Percentiles rank a stretch among this genome's conserved stretches.
Evolutionary conservation across 1,140 invertebrate genomes (phyloP).

Genomic region (Gonioctena quinquepunctata): DNA sequence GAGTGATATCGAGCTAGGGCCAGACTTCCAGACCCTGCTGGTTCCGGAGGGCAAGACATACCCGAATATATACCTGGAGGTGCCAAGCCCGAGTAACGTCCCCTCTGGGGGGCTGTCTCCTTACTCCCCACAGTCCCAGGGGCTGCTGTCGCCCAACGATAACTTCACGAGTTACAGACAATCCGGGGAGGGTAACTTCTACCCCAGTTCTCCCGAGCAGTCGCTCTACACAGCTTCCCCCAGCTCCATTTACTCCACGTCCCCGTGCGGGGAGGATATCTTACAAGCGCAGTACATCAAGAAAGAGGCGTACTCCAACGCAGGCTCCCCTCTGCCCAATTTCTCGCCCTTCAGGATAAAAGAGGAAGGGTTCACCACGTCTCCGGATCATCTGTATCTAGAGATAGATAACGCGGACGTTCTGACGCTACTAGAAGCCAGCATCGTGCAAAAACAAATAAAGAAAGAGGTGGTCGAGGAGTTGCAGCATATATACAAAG

Average conservation of each 20-base stretch:
- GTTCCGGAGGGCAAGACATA: slow-evolving; percentile 30
- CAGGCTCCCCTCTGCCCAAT: slow-evolving; percentile 38
- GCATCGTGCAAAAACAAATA: slow-evolving; percentile 43
- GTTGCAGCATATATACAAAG: slow-evolving; percentile 58
- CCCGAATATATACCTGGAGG: slow-evolving; percentile 48
- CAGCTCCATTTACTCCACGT: slow-evolving; percentile 44
- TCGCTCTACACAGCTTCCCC: slow-evolving; percentile 49
- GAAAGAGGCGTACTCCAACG: slow-evolving; percentile 39
- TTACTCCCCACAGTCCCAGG: slow-evolving; percentile 42
- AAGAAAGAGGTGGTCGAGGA: slow-evolving; percentile 50
- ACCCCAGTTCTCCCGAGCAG: slow-evolving; percentile 51
- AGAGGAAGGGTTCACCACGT: slow-evolving; percentile 54
- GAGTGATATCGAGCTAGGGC: slow-evolving; percentile 35
- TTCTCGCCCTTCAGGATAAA: slow-evolving; percentile 55
- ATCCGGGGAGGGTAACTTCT: slow-evolving; percentile 39
- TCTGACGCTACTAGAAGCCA: slow-evolving; percentile 33
- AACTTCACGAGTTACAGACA: slow-evolving; percentile 38
- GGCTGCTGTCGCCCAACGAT: slow-evolving; percentile 47
- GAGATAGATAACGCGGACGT: slow-evolving; percentile 26
- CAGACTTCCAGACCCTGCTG: slow-evolving; percentile 49
- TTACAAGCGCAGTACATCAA: slow-evolving; percentile 43
- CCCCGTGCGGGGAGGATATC: slow-evolving; percentile 40
- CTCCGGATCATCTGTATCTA: slow-evolving; percentile 30
- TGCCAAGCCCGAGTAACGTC: slow-evolving; percentile 42
- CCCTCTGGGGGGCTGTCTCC: slow-evolving; percentile 38